A percentile compares a stretch with the other conserved stretches of the same genome.
These are phyloP conservation scores for Epinephelus lanceolatus DNA, from an alignment of 2,113 vertebrate species.

Conservation along the genomic window DNA sequence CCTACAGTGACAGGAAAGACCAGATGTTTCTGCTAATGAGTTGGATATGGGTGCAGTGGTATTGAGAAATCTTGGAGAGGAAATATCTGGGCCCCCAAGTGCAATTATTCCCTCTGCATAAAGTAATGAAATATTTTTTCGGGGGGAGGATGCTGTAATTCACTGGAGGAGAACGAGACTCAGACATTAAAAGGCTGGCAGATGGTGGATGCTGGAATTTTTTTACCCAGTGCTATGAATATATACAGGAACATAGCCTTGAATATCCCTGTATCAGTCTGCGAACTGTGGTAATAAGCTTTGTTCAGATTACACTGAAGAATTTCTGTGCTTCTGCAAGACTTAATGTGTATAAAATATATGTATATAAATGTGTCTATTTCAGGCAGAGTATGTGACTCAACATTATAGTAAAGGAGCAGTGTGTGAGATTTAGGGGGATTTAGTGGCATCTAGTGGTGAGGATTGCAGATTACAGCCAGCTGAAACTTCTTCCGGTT, in stretches of 20 bases:
- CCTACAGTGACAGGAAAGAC: slow-evolving; percentile 35
- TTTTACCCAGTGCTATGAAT: slow-evolving; percentile 38
- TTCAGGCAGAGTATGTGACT: not conserved
- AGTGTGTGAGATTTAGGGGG: no score
- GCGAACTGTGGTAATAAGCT: slow-evolving; percentile 16
- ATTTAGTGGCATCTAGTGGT: no score
- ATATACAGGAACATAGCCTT: slow-evolving; percentile 44
- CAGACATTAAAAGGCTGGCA: slow-evolving; percentile 60
- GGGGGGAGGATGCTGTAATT: slow-evolving; percentile 34
- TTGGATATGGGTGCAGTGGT: slow-evolving; percentile 55
- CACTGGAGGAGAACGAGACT: slow-evolving; percentile 50
- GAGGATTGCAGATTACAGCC: no score
- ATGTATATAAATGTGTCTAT: not conserved
- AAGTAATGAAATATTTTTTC: slow-evolving; percentile 51
- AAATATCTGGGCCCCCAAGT: slow-evolving; percentile 60
- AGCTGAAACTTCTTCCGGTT: no score
- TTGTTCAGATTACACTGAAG: slow-evolving; percentile 12
- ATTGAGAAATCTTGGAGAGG: slow-evolving; percentile 51
- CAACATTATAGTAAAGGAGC: not conserved
- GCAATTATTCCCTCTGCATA: slow-evolving; percentile 68
- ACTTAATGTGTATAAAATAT: not conserved
- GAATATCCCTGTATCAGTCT: slow-evolving; percentile 34
- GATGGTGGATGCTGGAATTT: slow-evolving; percentile 51
- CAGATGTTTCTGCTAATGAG: slow-evolving; percentile 76
- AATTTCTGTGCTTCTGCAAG: slow-evolving; percentile 2